A percentile compares a stretch with the other conserved stretches of the same genome.
Evolutionary conservation across 1,140 invertebrate species (phyloP).

Genomic region (Solen grandis): DNA sequence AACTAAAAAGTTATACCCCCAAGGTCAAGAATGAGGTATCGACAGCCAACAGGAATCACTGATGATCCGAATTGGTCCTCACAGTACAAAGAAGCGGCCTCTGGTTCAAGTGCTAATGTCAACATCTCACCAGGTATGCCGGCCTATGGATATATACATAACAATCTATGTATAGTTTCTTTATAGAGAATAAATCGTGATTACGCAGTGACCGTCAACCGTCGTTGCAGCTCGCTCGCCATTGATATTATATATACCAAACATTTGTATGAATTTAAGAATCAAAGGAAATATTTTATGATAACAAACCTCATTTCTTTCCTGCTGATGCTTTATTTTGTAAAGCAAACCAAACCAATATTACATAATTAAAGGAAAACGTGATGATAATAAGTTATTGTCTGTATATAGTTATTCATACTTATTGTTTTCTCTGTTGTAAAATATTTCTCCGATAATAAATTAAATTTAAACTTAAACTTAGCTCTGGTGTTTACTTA

Average conservation of each 20-base stretch:
- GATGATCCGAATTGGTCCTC: neutral
- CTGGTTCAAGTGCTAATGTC: slow-evolving; percentile 36
- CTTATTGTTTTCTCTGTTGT: too few species aligned
- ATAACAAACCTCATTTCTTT: too few species aligned
- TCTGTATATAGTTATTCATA: neutral
- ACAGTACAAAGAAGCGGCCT: slow-evolving; percentile 36
- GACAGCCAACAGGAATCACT: neutral
- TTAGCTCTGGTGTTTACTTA: neutral
- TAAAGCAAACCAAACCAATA: neutral
- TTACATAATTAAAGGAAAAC: neutral
- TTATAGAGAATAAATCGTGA: neutral
- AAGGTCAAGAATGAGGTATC: slow-evolving; percentile 27
- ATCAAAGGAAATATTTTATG: too few species aligned
- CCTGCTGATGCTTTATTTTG: neutral
- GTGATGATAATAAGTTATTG: neutral
- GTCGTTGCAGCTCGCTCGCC: neutral
- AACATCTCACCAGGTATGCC: slow-evolving; percentile 28
- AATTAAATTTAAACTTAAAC: neutral
- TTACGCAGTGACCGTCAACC: neutral
- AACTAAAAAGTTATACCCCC: slow-evolving; percentile 1
- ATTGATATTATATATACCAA: neutral
- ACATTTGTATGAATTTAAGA: neutral
- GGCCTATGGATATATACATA: slow-evolving; percentile 17
- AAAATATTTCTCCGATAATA: too few species aligned
- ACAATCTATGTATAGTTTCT: neutral